These are phyloP conservation scores for Lathronympha strigana DNA, from an alignment of 2,888 invertebrate species.

Conservation along the genomic window DNA sequence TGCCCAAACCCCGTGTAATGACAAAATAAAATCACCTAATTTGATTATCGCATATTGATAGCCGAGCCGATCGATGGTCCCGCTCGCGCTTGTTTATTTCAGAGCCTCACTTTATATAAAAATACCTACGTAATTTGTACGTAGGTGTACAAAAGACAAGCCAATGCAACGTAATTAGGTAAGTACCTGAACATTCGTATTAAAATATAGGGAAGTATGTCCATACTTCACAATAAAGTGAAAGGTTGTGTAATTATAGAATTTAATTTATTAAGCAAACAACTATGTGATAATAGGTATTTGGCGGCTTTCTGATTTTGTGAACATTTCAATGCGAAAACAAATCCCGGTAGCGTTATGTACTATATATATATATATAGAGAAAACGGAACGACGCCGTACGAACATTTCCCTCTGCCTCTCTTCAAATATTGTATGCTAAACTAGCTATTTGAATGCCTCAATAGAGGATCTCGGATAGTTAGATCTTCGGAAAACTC, in stretches of 20 bases:
- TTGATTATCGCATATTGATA: slow-evolving; percentile 9
- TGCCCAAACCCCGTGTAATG: slow-evolving; percentile 14
- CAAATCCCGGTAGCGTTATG: slow-evolving; percentile 8
- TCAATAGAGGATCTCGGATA: slow-evolving; percentile 45
- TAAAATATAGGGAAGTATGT: no score
- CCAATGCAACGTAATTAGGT: no score
- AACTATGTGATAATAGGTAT: no score
- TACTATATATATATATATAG: slow-evolving; percentile 27
- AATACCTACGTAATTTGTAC: no score
- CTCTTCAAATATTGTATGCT: slow-evolving; percentile 60
- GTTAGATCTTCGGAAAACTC: slow-evolving; percentile 59
- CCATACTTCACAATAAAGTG: no score
- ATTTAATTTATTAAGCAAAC: no score
- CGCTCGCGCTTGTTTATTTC: no score
- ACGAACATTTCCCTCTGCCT: slow-evolving; percentile 33
- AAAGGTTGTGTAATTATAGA: no score
- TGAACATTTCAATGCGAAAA: slow-evolving; percentile 12
- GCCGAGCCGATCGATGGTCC: no score
- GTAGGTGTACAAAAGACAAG: no score
- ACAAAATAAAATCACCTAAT: slow-evolving; percentile 20
- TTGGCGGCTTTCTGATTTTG: not conserved
- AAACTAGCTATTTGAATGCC: slow-evolving; percentile 67
- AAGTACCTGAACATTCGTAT: no score
- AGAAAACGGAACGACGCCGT: slow-evolving; percentile 25
- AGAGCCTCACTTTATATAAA: no score